Base-by-base conservation (phyloP, 2,113 vertebrate species). In the Pyxicephalus adspersus region DNA sequence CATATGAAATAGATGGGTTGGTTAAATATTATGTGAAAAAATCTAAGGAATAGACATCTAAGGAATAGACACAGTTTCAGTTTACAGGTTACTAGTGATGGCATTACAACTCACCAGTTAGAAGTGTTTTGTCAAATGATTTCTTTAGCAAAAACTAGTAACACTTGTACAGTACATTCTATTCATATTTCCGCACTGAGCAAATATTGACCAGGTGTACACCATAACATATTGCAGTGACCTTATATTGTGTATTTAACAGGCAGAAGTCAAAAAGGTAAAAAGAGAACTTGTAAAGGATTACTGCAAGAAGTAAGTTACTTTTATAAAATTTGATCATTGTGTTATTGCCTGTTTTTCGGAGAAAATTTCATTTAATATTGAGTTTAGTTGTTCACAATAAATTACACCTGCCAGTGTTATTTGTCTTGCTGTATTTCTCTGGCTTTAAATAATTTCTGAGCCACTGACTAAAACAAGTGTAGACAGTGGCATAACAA, bases 221-320 rank as follows among this genome's bases (percentile, higher is more conserved):
- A 52, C 17, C 4, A 22, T 4, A 55, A n/a, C 11, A n/a, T 58
- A 22, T 19, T 7, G 5, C 55, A 57, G 29, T 23, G 34, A 74
- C 6, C 38, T 23, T 5, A 34, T 5, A 20, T 38, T 74, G n/a
- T 58, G 2, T 84, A 65, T 84, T 29, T 73, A 54, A 55, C 85
- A 94, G 92, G 90, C 90, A 71, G 89, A 92, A 85, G 78, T 86
- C 72, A 89, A 86, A 54, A 90, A 91, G 86, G 57, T 90, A 84
- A 94, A 92, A 76, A 90, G 91, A 84, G 88, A 88, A 0, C 45
- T 94, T 80, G 92, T 91, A 80, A 54, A 85, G 80, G 87, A 93
- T 80, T 94, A 93, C 84, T 94, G 91, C 83, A 83, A 71, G 26
- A 92, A 85, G 89, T 94, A 88, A 84, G 90, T 88, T 29, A 61